Conservation (phyloP, 2,797 vertebrate species). For the Poecile montanus region DNA sequence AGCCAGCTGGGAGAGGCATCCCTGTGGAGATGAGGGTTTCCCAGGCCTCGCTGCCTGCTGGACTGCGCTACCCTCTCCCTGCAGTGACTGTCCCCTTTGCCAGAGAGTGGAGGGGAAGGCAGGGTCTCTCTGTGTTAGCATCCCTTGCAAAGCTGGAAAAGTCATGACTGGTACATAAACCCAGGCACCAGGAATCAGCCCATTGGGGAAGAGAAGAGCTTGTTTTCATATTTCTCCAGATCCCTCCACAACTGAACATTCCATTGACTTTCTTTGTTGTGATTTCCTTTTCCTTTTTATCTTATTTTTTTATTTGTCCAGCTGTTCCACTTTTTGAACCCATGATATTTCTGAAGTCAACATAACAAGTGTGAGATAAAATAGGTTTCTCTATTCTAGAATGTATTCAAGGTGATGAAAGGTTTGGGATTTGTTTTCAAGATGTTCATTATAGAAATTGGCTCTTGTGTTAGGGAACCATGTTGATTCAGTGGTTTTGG, state of each 20-base stretch:
- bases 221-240: not conserved
- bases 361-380: not conserved
- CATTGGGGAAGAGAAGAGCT: not conserved
- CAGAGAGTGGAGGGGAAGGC: not conserved
- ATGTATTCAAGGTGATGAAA: not conserved
- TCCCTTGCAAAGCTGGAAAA: not conserved
- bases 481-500: not conserved
- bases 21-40: not conserved
- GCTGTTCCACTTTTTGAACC: not conserved
- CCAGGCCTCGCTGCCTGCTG: fast-evolving
- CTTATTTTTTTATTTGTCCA: not conserved
- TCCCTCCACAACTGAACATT: not conserved
- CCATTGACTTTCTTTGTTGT: not conserved
- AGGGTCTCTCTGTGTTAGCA: not conserved
- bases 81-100: not conserved
- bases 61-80: not conserved
- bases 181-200: not conserved
- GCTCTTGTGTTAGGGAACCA: not conserved
- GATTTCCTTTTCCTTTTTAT: not conserved
- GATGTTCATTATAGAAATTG: not conserved
- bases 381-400: not conserved
- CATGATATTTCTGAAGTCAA: not conserved
- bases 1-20: not conserved
- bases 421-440: not conserved
- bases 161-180: not conserved